A percentile compares a stretch with the other conserved stretches of the same genome.
phyloP scores from a whole-genome alignment of 2,797 vertebrate species.

The Valencia hispanica region DNA sequence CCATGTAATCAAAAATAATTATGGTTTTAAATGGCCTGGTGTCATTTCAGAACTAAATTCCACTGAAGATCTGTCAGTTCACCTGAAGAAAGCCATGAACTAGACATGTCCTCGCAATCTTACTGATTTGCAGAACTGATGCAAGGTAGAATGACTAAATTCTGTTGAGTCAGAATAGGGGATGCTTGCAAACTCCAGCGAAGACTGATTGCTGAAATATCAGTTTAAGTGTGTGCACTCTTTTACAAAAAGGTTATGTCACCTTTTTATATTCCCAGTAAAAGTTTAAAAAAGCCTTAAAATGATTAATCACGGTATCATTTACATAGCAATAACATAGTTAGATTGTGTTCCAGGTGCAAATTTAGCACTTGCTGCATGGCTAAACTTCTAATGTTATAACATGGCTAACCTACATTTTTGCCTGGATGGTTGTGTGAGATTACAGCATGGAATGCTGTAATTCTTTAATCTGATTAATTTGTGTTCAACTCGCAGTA shows the following conservation, averaged over 20 bases:
- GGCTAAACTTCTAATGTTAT: slow-evolving; percentile 46
- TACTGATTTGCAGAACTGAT: neutral
- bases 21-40: too few relatives aligned
- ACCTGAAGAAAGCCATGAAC: too few relatives aligned
- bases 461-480: slow-evolving; percentile 85
- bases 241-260: too few relatives aligned
- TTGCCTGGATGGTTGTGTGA: slow-evolving; percentile 55
- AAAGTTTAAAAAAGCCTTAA: neutral
- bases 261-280: too few relatives aligned
- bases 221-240: too few relatives aligned
- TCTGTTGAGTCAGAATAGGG: neutral
- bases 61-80: too few relatives aligned
- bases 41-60: too few relatives aligned
- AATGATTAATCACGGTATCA: neutral
- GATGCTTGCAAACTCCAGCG: neutral
- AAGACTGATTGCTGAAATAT: too few relatives aligned
- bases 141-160: neutral
- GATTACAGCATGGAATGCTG: slow-evolving; percentile 73
- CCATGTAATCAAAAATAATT: too few relatives aligned
- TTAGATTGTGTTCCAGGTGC: slow-evolving; percentile 7
- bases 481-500: slow-evolving; percentile 56
- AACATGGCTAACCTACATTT: slow-evolving; percentile 53
- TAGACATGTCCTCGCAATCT: neutral
- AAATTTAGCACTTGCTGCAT: slow-evolving; percentile 9
- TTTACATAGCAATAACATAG: slow-evolving; percentile 7